Evolutionary conservation across 2,113 vertebrate species (phyloP).

Genomic region (Mionectes macconnelli): DNA sequence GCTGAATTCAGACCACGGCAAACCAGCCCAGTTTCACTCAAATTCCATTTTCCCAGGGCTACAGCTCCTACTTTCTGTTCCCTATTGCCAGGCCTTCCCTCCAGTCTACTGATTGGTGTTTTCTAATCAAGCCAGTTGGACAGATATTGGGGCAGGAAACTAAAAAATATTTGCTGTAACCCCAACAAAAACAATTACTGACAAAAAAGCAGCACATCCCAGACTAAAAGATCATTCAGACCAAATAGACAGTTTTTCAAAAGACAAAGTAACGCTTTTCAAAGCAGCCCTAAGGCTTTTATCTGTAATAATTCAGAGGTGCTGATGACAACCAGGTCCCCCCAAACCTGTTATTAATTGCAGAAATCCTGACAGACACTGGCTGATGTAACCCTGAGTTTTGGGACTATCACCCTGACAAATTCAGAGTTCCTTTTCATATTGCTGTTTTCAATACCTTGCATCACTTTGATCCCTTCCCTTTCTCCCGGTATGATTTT

Average conservation of each 20-base stretch:
- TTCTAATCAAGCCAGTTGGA: background rate
- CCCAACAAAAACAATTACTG: background rate
- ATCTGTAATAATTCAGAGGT: background rate
- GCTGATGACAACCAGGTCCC: background rate
- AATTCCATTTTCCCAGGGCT: background rate
- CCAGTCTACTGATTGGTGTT: background rate
- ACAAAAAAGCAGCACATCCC: background rate
- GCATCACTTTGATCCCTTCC: background rate
- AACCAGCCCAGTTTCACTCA: background rate
- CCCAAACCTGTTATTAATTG: accelerated
- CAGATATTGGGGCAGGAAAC: background rate
- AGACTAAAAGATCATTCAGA: background rate
- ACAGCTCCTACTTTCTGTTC: background rate
- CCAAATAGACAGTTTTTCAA: background rate
- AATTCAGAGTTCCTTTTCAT: background rate
- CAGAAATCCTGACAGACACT: background rate
- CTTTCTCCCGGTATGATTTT: background rate
- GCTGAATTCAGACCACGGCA: background rate
- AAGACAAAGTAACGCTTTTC: background rate
- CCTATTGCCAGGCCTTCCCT: background rate
- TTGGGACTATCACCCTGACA: background rate
- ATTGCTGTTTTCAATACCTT: background rate
- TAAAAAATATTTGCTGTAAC: background rate
- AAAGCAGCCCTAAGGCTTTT: background rate
- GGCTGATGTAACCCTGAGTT: background rate